Conservation (phyloP, 2,797 vertebrate genomes). For the Cossypha caffra region DNA sequence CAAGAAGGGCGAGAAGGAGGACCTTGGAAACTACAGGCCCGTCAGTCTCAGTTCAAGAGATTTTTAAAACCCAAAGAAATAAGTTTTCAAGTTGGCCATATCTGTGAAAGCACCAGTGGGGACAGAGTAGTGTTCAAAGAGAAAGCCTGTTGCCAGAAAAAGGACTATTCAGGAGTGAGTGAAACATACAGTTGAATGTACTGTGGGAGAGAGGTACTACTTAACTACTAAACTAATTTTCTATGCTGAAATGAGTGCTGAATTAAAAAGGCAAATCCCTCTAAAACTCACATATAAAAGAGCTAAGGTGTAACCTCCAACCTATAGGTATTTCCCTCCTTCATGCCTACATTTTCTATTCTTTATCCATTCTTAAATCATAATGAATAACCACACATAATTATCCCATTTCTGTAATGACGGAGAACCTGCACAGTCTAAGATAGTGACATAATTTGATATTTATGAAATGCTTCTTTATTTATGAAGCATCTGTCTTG, state of each 20-base stretch:
- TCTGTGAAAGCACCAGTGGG: not conserved
- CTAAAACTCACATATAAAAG: not conserved
- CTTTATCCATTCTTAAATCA: conserved; percentile 54
- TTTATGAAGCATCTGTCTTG: conserved; percentile 56
- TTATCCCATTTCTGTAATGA: conserved; percentile 58
- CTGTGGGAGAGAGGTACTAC: not conserved
- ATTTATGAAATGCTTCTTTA: conserved; percentile 65
- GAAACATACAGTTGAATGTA: not conserved
- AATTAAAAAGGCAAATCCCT: not conserved
- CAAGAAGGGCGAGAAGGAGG: not conserved
- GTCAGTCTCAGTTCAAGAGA: not conserved
- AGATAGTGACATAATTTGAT: conserved; percentile 49
- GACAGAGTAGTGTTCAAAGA: not conserved
- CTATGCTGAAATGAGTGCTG: not conserved
- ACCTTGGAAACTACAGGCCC: not conserved
- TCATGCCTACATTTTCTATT: conserved; percentile 24
- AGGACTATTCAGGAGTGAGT: not conserved
- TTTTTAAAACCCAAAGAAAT: not conserved
- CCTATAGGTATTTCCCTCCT: not conserved
- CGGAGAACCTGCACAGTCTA: conserved; percentile 22
- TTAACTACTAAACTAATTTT: not conserved
- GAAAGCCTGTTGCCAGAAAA: not conserved
- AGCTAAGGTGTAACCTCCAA: not conserved
- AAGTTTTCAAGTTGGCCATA: not conserved
- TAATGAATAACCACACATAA: conserved; percentile 36